Evolutionary conservation across 2,888 invertebrate species (phyloP).

Genomic region (Cerastis leucographa): DNA sequence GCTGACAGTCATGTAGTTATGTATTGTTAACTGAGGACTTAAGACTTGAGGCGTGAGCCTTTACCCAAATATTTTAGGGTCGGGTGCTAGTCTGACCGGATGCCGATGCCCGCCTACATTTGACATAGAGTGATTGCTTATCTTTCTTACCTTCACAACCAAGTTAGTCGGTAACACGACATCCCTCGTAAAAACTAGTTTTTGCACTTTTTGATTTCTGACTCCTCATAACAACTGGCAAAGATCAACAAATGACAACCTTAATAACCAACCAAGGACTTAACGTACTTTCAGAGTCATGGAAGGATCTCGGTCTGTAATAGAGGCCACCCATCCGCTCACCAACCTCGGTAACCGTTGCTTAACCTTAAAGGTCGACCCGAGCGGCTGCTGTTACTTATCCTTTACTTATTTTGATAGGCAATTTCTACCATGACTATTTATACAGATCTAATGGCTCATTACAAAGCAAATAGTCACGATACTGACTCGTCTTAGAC

Average conservation of each 20-base stretch:
- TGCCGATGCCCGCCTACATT: neutral
- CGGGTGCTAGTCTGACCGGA: neutral
- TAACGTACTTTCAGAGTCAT: too few species aligned
- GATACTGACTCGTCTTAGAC: constrained; percentile 28
- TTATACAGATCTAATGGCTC: constrained; percentile 27
- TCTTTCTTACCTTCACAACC: neutral
- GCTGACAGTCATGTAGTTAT: neutral
- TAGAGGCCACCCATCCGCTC: neutral
- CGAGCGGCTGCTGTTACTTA: neutral
- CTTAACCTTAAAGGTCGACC: neutral
- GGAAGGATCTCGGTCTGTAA: neutral
- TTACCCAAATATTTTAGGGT: too few species aligned
- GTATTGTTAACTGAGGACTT: neutral
- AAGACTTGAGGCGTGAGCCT: too few species aligned
- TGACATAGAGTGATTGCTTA: neutral
- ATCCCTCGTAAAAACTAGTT: too few species aligned
- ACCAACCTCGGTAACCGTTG: neutral
- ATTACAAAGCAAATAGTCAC: constrained; percentile 44
- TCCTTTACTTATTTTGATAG: neutral
- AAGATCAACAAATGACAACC: too few species aligned
- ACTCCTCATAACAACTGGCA: too few species aligned
- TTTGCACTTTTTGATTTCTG: too few species aligned
- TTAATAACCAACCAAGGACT: too few species aligned
- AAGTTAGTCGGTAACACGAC: too few species aligned
- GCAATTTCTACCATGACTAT: constrained; percentile 16